These are phyloP conservation scores for Mus pahari DNA, from an alignment of 2,113 vertebrate genomes.

Conservation along the genomic window DNA sequence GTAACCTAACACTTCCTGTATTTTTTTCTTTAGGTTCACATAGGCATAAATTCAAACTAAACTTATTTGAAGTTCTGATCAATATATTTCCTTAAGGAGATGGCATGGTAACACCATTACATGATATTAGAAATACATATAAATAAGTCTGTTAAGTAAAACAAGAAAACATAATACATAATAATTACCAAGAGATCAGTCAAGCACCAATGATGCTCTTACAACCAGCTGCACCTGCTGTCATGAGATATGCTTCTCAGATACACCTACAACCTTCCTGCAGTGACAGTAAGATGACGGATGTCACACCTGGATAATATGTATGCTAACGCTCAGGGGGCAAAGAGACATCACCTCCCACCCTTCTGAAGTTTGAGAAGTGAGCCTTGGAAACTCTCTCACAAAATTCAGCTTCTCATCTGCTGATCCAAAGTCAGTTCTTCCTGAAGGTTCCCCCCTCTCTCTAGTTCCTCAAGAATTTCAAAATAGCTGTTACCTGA, in stretches of 20 bases:
- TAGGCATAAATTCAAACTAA: background rate
- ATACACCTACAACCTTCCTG: conserved; percentile 79
- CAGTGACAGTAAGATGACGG: conserved; percentile 82
- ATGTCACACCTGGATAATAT: conserved; percentile 76
- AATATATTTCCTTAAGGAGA: background rate
- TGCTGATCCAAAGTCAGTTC: conserved; percentile 50
- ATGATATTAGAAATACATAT: conserved; percentile 15
- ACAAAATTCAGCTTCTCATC: conserved; percentile 78
- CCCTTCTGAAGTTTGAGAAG: conserved; percentile 80
- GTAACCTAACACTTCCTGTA: background rate
- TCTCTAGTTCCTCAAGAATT: background rate
- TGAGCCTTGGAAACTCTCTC: conserved; percentile 58
- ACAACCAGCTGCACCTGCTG: conserved; percentile 68
- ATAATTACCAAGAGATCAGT: conserved; percentile 67
- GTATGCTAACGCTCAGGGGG: conserved; percentile 68
- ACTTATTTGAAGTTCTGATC: background rate
- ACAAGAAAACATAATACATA: background rate
- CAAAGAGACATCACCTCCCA: conserved; percentile 84
- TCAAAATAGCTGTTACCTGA: background rate
- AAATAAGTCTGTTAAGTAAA: conserved; percentile 1
- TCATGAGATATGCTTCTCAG: conserved; percentile 58
- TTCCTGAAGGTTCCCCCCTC: background rate
- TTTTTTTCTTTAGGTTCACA: background rate
- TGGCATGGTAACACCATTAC: background rate
- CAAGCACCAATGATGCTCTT: conserved; percentile 34